phyloP scores from a whole-genome alignment of 2,113 vertebrate genomes.

The Anas platyrhynchos region DNA sequence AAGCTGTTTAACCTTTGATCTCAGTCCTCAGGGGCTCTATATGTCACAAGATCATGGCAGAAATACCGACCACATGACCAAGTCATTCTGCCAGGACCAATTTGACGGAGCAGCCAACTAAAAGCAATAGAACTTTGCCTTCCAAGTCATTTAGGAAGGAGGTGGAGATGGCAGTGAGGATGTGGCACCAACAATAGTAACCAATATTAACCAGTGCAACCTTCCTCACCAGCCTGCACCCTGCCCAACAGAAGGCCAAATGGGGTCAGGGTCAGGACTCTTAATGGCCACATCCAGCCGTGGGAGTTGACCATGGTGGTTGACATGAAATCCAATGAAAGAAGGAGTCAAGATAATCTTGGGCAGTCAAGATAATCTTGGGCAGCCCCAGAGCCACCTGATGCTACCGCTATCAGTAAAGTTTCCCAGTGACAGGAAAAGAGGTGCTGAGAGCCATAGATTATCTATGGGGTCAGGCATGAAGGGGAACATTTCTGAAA shows the following conservation, averaged over 20 bases:
- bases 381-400: accelerated
- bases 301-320: accelerated
- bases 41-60: neutral
- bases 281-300: too few relatives aligned
- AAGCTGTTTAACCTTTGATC: slow-evolving; percentile 72
- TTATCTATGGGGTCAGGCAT: neutral
- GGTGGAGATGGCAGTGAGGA: neutral
- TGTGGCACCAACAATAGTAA: accelerated
- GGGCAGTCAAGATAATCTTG: neutral
- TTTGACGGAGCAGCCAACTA: accelerated
- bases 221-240: neutral
- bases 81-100: accelerated
- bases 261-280: neutral
- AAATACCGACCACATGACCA: neutral
- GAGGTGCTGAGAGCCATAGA: neutral
- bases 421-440: neutral
- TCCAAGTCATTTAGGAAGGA: accelerated
- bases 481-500: neutral
- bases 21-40: neutral
- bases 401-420: accelerated
- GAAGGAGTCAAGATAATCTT: neutral
- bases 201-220: accelerated
- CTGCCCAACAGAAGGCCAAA: neutral
- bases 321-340: accelerated
- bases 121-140: too few relatives aligned